phyloP scores from a whole-genome alignment of 2,797 vertebrate species.

The Gymnodraco acuticeps region DNA sequence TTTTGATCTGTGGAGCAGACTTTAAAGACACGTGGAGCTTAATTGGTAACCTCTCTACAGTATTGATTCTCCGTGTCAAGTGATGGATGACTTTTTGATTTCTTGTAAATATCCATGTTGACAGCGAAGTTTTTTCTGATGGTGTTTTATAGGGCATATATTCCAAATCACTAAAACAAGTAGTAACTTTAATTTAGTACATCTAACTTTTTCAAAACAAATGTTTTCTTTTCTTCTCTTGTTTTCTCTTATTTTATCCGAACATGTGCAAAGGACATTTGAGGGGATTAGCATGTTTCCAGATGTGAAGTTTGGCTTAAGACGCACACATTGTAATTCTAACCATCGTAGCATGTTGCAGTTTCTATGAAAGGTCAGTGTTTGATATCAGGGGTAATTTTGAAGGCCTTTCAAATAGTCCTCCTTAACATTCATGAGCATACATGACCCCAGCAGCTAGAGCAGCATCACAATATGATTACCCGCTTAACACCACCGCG shows the following conservation, averaged over 20 bases:
- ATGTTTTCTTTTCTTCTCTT: too few species aligned
- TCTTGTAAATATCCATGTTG: conserved; percentile 57
- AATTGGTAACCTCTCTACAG: conserved; percentile 70
- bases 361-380: conserved; percentile 69
- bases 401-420: conserved; percentile 70
- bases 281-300: conserved; percentile 19
- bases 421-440: conserved; percentile 82
- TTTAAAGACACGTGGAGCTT: conserved; percentile 56
- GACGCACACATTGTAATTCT: conserved; percentile 63
- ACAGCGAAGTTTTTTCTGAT: conserved; percentile 47
- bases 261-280: conserved; percentile 3
- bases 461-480: conserved; percentile 74
- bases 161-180: conserved; percentile 24
- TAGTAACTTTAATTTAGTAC: conserved; percentile 16
- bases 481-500: conserved; percentile 67
- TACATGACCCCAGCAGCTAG: conserved; percentile 77
- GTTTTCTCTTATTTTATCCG: neutral
- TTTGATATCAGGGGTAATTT: conserved; percentile 82
- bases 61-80: conserved; percentile 51
- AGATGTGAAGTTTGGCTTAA: conserved; percentile 34
- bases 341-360: conserved; percentile 56
- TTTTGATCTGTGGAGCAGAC: conserved; percentile 56
- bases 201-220: conserved; percentile 28
- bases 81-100: conserved; percentile 58
- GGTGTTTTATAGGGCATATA: conserved; percentile 38